Evolutionary conservation across 2,888 invertebrate species (phyloP).

Genomic region (Agrochola litura): DNA sequence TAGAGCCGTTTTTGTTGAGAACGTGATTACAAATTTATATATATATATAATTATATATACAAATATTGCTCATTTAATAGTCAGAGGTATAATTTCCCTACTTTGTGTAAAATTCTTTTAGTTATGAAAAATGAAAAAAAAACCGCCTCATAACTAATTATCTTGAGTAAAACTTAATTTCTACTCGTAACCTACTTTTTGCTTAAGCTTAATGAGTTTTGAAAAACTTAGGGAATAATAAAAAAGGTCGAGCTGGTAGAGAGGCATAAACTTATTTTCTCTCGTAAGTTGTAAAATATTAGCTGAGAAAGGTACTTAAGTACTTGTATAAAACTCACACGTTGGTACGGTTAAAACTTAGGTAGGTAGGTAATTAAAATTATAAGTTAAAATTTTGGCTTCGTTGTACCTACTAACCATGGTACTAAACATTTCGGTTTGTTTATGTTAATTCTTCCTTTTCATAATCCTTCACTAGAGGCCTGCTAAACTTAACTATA

Average conservation of each 20-base stretch:
- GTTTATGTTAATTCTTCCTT: slow-evolving; percentile 3
- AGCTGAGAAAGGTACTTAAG: background rate
- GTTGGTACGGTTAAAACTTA: background rate
- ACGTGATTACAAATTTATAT: too few species aligned
- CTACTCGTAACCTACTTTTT: slow-evolving; percentile 58
- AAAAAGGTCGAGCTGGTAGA: slow-evolving; percentile 46
- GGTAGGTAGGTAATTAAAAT: background rate
- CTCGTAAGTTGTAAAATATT: slow-evolving; percentile 31
- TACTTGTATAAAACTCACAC: slow-evolving; percentile 6
- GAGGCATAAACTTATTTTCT: slow-evolving; percentile 32
- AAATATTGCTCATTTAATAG: too few species aligned
- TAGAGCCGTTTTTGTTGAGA: too few species aligned
- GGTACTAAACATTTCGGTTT: background rate
- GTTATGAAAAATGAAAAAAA: slow-evolving; percentile 15
- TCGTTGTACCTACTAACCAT: background rate
- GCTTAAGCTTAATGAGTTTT: slow-evolving; percentile 54
- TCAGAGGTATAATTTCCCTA: background rate
- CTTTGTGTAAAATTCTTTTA: background rate
- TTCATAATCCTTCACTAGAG: background rate
- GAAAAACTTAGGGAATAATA: slow-evolving; percentile 52
- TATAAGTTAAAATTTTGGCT: slow-evolving; percentile 2
- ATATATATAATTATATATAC: too few species aligned
- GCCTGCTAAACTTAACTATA: background rate
- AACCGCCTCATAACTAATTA: slow-evolving; percentile 44
- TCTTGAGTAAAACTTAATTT: slow-evolving; percentile 51